Evolutionary conservation across 2,888 invertebrate species (phyloP), one percentile per base, ranked within the genome.

Genomic region (Disparrhopalites patrizii): DNA sequence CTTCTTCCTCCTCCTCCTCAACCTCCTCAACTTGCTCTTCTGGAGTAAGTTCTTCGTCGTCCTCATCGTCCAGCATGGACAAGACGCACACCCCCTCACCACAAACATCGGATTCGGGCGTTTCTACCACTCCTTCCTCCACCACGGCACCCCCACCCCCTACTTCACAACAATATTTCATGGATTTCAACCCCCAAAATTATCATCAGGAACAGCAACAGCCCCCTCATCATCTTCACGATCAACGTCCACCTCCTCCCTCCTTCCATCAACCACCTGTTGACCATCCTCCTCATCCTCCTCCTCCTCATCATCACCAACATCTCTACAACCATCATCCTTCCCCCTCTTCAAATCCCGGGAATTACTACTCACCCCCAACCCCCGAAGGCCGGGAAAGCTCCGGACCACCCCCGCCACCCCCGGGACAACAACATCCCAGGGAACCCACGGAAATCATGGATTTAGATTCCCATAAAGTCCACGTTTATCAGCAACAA

Each of bases 391-490:
- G 75, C 52, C 77, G 76, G 63, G 77, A 77, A 77, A 63, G 76
- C 43, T 38, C 23, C 52, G n/a, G n/a, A 43, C 43, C 43, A 1
- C 77, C 79, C 15, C 75, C 77, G 2, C 77, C 77, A 54, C 67
- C 68, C 51, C 65, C 65, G 27, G 72, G 68, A 27, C 66, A 68
- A 27, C 69, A 74, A 67, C 62, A 66, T 20, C 69, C 69, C 20
- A 67, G 73, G 28, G 87, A 88, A 76, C 85, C 87, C 67, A 87
- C 88, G 15, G 92, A 93, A 77, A 89, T 93, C 71, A 82, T 93
- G 63, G 93, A 93, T 78, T 81, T 93, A 68, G 93, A 93, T 78
- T 92, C 91, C 1, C 92, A 93, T 77, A 92, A 92, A 81, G 91
- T 93, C 1, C 88, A 86, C 76, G 84, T 85, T 72, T 85, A 85